Evolutionary conservation across 1,140 invertebrate species (phyloP).

Genomic region (Magallana gigas): DNA sequence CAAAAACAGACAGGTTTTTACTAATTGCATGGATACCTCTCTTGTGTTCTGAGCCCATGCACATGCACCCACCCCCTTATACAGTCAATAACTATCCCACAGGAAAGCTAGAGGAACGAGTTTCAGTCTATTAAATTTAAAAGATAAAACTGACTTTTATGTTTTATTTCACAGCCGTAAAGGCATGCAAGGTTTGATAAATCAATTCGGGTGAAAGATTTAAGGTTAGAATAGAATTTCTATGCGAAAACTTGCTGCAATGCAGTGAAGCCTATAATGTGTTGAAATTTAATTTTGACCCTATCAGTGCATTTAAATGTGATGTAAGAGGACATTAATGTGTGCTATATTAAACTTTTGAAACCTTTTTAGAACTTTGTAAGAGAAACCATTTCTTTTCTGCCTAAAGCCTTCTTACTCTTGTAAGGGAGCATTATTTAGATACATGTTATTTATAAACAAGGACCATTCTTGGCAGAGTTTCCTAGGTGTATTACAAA

Average conservation of each 20-base stretch:
- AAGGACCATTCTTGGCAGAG: neutral
- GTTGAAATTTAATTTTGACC: neutral
- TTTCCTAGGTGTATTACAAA: neutral
- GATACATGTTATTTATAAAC: neutral
- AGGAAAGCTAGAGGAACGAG: neutral
- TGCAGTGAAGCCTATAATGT: neutral
- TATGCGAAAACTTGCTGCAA: neutral
- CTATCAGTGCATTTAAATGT: constrained; percentile 19
- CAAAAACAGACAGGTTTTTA: neutral
- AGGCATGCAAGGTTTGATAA: constrained; percentile 14
- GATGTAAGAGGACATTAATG: constrained; percentile 12
- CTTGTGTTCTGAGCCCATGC: neutral
- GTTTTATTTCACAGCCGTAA: constrained; percentile 11
- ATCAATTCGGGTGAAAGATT: neutral
- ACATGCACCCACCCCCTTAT: neutral
- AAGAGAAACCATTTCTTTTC: neutral
- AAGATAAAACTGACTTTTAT: constrained; percentile 28
- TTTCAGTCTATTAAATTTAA: constrained; percentile 20
- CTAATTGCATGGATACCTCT: neutral
- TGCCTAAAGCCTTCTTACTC: neutral
- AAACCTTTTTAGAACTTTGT: neutral
- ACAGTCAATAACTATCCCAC: neutral
- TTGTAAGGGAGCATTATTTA: neutral
- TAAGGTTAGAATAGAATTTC: neutral
- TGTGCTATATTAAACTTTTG: constrained; percentile 10